Percentiles rank a stretch among this genome's conserved stretches.
phyloP scores from a whole-genome alignment of 2,888 invertebrate genomes.

The Malthinus flaveolus region DNA sequence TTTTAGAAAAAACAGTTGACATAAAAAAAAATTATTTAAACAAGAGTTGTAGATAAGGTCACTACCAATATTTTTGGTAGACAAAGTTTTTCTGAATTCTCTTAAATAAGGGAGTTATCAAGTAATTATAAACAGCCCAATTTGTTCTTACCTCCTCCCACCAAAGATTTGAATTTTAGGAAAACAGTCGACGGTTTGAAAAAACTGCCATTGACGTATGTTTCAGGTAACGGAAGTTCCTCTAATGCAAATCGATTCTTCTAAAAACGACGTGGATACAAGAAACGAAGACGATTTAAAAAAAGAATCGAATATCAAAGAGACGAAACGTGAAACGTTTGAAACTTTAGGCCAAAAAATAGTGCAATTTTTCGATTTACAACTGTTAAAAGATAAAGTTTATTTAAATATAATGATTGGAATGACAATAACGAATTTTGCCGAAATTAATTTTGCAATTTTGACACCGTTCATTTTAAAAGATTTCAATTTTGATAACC shows the following conservation, averaged over 20 bases:
- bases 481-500: conserved; percentile 65
- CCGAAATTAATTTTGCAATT: conserved; percentile 73
- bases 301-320: background rate
- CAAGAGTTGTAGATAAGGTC: too few species aligned
- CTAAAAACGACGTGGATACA: background rate
- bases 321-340: conserved; percentile 61
- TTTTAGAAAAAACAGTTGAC: too few species aligned
- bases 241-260: background rate
- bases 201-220: too few species aligned
- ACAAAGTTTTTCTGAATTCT: too few species aligned
- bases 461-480: conserved; percentile 73
- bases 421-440: conserved; percentile 70
- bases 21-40: too few species aligned
- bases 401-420: conserved; percentile 74
- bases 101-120: too few species aligned
- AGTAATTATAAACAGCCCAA: too few species aligned
- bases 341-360: conserved; percentile 70
- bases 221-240: background rate
- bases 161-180: too few species aligned
- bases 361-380: conserved; percentile 69
- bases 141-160: too few species aligned
- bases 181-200: too few species aligned
- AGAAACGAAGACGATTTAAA: background rate
- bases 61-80: too few species aligned
- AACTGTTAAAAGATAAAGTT: conserved; percentile 68